Evolutionary conservation across 2,113 vertebrate species (phyloP), one percentile per base, ranked within the genome.

Genomic region (Catharus minimus): DNA sequence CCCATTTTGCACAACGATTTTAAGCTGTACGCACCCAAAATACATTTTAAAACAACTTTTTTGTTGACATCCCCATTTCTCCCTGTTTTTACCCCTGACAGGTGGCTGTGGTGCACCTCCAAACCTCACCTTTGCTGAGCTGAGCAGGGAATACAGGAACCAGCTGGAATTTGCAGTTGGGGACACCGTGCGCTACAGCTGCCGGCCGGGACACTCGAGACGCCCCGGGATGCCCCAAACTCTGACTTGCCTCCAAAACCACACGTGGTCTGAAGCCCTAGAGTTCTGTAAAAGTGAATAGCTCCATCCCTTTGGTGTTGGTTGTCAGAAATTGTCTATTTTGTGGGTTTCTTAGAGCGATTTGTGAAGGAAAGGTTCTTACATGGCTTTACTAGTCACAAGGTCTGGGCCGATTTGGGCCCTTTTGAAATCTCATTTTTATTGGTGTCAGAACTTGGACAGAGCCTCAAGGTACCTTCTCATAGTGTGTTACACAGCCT

Each of bases 381-480:
- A 94, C 94, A 96, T 96, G 95, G 95, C 95, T 96, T 96, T 58
- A 96, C 95, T 93, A 92, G 94, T 95, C 94, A 96, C 94, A 91
- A 11, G 66, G 43, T 82, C 71, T 47, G 60, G 75, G 85, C 88
- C 60, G 0, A n/a, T 82, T 38, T 64, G 74, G 46, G 77, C 27
- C 58, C 36, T 24, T 9, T 9, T 2, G 8, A 73, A 82, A 64
- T 38, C 50, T 9, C 1, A 2, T 22, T 1, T 64, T 85, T 36
- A 32, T 4, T 86, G 78, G 79, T 86, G 62, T 30, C 28, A 82
- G 67, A 76, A 21, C 13, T 11, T 90, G 94, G 95, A 95, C 95
- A 94, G 93, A 93, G 13, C 89, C 89, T 82, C 36, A 5, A 39
- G 67, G n/a, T 58, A 11, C 50, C 39, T 74, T 82, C 85, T 80